phyloP scores from a whole-genome alignment of 2,888 invertebrate genomes.

The Chrysolina oricalcia region DNA sequence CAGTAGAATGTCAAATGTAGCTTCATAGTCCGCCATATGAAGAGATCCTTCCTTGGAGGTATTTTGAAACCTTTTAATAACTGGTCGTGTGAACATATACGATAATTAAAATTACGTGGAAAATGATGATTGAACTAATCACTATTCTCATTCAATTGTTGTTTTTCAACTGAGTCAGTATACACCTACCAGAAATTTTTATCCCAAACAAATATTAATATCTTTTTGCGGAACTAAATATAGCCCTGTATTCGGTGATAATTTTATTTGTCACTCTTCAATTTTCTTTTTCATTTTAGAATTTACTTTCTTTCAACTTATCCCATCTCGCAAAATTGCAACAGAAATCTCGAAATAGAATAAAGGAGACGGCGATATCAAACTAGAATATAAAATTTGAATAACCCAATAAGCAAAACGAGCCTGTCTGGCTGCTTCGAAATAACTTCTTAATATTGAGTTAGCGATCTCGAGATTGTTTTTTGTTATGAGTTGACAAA shows the following conservation, averaged over 20 bases:
- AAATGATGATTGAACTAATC: too few relatives aligned
- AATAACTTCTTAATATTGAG: slow-evolving; percentile 65
- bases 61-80: too few relatives aligned
- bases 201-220: too few relatives aligned
- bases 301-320: background rate
- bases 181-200: too few relatives aligned
- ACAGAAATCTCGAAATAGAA: slow-evolving; percentile 50
- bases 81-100: too few relatives aligned
- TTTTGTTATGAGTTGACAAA: slow-evolving; percentile 56
- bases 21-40: too few relatives aligned
- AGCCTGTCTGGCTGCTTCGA: slow-evolving; percentile 51
- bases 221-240: background rate
- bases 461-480: slow-evolving; percentile 63
- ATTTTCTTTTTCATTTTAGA: background rate
- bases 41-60: too few relatives aligned
- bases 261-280: background rate
- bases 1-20: too few relatives aligned
- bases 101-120: too few relatives aligned
- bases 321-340: slow-evolving; percentile 39
- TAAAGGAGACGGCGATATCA: slow-evolving; percentile 52
- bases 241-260: background rate
- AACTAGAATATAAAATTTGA: slow-evolving; percentile 61
- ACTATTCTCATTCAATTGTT: too few relatives aligned
- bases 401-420: slow-evolving; percentile 61
- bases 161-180: too few relatives aligned